Evolutionary conservation across 2,113 vertebrate species (phyloP).

Genomic region (Rhinogobius similis): DNA sequence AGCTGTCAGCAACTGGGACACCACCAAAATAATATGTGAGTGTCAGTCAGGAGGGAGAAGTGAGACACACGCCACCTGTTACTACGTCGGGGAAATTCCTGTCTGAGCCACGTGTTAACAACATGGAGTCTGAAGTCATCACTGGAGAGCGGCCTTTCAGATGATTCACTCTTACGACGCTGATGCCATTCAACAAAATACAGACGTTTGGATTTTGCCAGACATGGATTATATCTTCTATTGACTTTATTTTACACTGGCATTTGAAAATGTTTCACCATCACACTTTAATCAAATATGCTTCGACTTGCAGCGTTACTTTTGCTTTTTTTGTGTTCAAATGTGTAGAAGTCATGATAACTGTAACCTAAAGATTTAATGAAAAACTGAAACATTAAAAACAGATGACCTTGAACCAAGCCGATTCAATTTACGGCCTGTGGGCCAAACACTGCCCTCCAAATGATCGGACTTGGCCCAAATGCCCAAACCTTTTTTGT

Average conservation of each 20-base stretch:
- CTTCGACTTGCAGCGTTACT: not conserved
- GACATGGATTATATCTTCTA: no score
- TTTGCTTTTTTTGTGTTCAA: not conserved
- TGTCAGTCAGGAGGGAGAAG: conserved; percentile 28
- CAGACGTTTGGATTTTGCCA: not conserved
- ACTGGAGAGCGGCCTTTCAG: not conserved
- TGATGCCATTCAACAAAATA: not conserved
- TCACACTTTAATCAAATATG: no score
- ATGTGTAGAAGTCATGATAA: not conserved
- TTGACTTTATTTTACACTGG: no score
- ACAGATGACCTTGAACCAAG: no score
- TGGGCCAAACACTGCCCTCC: no score
- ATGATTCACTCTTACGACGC: not conserved
- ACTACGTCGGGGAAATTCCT: conserved; percentile 1
- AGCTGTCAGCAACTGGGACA: conserved; percentile 33
- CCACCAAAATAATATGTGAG: conserved; percentile 12
- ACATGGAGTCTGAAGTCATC: not conserved
- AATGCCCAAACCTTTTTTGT: no score
- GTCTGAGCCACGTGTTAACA: not conserved
- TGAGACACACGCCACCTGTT: conserved; percentile 43
- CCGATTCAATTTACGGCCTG: no score
- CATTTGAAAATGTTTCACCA: no score
- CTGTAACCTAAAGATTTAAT: not conserved
- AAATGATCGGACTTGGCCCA: no score
- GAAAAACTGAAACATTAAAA: no score